Conservation (phyloP, 2,888 invertebrate species). For the Nephrotoma guestfalica region DNA sequence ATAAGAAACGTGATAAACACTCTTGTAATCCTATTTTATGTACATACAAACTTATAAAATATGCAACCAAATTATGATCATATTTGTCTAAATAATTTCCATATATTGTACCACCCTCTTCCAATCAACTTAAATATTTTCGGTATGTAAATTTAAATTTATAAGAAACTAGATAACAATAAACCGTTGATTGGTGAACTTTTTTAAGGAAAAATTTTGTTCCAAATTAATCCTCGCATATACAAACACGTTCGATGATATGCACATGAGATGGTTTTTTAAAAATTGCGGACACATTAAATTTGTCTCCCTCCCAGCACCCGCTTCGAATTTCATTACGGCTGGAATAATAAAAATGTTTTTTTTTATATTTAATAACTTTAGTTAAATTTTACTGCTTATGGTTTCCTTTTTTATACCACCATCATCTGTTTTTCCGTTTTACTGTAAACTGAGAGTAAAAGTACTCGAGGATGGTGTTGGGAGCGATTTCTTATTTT, state of each 20-base stretch:
- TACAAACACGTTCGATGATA: neutral
- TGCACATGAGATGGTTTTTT: neutral
- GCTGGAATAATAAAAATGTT: neutral
- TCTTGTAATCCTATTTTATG: neutral
- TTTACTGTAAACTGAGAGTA: too few relatives aligned
- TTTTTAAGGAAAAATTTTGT: neutral
- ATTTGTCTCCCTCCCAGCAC: neutral
- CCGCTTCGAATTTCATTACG: neutral
- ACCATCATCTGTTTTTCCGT: neutral
- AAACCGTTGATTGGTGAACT: neutral
- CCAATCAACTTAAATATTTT: neutral
- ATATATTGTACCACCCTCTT: neutral
- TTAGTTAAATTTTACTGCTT: neutral
- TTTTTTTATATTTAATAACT: neutral
- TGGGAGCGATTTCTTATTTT: neutral
- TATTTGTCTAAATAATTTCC: neutral
- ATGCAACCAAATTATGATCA: neutral
- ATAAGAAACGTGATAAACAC: neutral
- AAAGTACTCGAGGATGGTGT: neutral
- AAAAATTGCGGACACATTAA: neutral
- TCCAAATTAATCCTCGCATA: neutral
- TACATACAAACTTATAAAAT: neutral
- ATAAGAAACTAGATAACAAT: neutral
- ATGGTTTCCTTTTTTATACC: neutral
- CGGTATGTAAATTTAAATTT: neutral